Conservation (phyloP, 1,140 invertebrate species). For the Conus betulinus region DNA sequence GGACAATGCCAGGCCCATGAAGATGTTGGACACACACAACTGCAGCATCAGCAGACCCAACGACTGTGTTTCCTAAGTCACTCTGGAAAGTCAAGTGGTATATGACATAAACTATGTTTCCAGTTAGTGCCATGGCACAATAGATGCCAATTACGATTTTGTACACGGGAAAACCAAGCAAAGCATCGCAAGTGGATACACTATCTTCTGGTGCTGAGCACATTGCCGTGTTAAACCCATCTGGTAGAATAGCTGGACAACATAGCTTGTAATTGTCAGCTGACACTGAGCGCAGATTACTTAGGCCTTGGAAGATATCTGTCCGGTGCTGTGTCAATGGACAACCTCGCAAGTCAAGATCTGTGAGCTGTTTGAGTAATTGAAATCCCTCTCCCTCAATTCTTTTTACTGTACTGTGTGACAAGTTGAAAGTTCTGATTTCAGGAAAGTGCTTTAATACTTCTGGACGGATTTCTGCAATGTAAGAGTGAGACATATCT, state of each 20-base stretch:
- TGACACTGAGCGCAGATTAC: slow-evolving; percentile 24
- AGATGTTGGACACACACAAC: slow-evolving; percentile 57
- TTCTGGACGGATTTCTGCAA: not conserved
- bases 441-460: not conserved
- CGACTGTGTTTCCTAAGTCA: not conserved
- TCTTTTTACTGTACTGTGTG: not conserved
- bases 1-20: slow-evolving; percentile 61
- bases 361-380: not conserved
- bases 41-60: slow-evolving; percentile 48
- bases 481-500: not conserved
- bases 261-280: slow-evolving; percentile 38
- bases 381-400: not conserved
- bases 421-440: not conserved
- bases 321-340: not conserved
- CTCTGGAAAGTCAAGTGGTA: slow-evolving; percentile 30
- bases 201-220: slow-evolving; percentile 40
- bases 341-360: not conserved
- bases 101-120: slow-evolving; percentile 45
- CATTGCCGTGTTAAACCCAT: not conserved
- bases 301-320: not conserved
- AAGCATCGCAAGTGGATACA: slow-evolving; percentile 47
- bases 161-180: slow-evolving; percentile 30
- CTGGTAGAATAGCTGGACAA: slow-evolving; percentile 38
- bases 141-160: slow-evolving; percentile 38
- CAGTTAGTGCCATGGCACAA: slow-evolving; percentile 38